Evolutionary conservation across 1,140 invertebrate species (phyloP), one percentile per base, ranked within the genome.

Genomic region (Bombus confusus): DNA sequence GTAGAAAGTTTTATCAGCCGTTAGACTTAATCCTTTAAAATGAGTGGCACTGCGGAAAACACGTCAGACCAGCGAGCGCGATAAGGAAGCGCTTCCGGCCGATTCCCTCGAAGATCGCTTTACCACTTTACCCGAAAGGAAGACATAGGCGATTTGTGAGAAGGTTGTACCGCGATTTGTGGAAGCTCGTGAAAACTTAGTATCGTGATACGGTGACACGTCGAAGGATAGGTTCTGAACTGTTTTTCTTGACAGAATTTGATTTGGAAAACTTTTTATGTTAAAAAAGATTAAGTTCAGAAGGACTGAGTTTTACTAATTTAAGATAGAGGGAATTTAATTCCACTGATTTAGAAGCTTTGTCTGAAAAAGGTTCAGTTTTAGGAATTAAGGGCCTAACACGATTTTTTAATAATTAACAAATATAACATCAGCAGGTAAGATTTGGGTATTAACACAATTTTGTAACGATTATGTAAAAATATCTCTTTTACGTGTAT

Each of bases 61-160:
- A 80, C 31, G 28, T 9, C 31, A 25, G n/a, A 31, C 22, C 0
- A 1, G n/a, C 8, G 25, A 10, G 31, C 64, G n/a, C 31, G 78
- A 80, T 80, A 80, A 80, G 78, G 52, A 69, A 69, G 15, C 31
- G 25, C 12, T 80, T 52, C 78, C 64, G 34, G 64, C 43, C 34
- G 78, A 69, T 80, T 80, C 34, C 43, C 64, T n/a, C 41, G 34
- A 18, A 66, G 62, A 80, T 47, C 64, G 43, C 68, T 80, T 52
- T 34, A n/a, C 43, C 13, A 43, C 68, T 69, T 52, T 69, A 9
- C 9, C 13, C 64, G 28, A 39, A 25, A 47, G 41, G 62, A 47
- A 47, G 10, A 79, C 15, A 37, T 25, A n/a, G 3, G 3, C 59
- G 10, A 62, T n/a, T n/a, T n/a, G 59, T n/a, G 3, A 62, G 47